phyloP scores from a whole-genome alignment of 2,113 vertebrate species.

The Nesoenas mayeri region DNA sequence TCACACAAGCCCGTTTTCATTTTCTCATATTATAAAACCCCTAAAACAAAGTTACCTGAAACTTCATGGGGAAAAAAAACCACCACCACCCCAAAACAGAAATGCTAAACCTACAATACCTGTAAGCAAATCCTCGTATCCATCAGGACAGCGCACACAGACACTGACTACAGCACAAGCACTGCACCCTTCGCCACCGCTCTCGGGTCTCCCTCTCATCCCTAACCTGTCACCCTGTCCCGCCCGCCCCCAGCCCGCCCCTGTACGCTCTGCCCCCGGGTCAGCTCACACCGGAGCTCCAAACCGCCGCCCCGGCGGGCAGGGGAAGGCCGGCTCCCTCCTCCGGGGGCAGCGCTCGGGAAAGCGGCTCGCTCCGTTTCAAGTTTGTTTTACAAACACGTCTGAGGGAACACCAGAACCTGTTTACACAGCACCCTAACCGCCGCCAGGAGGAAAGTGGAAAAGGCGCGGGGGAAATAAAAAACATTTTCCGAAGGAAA shows the following conservation, averaged over 20 bases:
- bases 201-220: neutral
- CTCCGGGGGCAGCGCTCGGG: neutral
- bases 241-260: neutral
- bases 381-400: conserved; percentile 43
- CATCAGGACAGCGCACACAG: neutral
- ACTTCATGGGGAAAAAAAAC: neutral
- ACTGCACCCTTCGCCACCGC: neutral
- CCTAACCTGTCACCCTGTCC: neutral
- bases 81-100: neutral
- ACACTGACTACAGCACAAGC: neutral
- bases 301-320: neutral
- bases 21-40: neutral
- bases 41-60: neutral
- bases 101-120: neutral
- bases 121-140: neutral
- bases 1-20: neutral
- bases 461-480: neutral
- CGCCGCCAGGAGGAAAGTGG: neutral
- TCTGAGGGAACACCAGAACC: neutral
- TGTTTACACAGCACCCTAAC: neutral
- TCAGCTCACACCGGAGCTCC: neutral
- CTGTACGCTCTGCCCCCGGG: neutral
- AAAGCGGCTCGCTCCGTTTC: neutral
- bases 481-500: neutral
- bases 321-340: neutral